These are phyloP conservation scores for Myotis pilosus DNA, from an alignment of 2,797 vertebrate species.

Conservation along the genomic window DNA sequence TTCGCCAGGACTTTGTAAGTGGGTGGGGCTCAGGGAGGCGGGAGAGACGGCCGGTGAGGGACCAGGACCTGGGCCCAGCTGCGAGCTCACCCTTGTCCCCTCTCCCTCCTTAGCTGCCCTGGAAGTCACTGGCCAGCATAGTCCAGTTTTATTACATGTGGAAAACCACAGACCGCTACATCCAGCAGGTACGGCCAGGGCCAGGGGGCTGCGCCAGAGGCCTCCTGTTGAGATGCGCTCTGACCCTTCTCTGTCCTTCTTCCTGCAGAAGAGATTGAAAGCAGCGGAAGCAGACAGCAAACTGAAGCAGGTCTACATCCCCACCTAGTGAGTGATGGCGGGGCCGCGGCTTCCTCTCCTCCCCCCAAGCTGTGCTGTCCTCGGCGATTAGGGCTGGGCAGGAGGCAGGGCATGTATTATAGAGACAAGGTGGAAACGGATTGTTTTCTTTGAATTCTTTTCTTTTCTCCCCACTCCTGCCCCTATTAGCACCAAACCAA, in stretches of 20 bases:
- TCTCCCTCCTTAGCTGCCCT: slow-evolving; percentile 84
- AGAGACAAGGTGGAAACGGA: neutral
- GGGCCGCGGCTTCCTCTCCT: neutral
- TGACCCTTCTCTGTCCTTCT: neutral
- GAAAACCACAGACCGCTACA: slow-evolving; percentile 92
- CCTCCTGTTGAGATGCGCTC: neutral
- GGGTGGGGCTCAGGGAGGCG: neutral
- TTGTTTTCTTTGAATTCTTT: neutral
- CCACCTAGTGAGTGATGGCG: slow-evolving; percentile 88
- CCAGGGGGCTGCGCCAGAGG: neutral
- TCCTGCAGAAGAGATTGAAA: slow-evolving; percentile 86
- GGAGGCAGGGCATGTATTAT: neutral
- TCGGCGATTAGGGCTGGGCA: neutral
- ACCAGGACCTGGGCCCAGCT: neutral
- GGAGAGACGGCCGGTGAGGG: neutral
- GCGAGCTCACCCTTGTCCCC: neutral
- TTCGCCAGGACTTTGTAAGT: slow-evolving; percentile 96
- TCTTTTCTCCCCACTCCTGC: neutral
- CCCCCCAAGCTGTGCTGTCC: neutral
- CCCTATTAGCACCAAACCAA: slow-evolving; percentile 91
- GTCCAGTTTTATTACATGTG: slow-evolving; percentile 94
- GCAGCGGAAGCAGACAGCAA: slow-evolving; percentile 91
- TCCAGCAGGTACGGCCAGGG: slow-evolving; percentile 85
- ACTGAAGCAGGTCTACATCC: slow-evolving; percentile 91
- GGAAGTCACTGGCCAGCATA: slow-evolving; percentile 91